Conservation (phyloP, 1,140 invertebrate species). For the Paraescarpia echinospica region DNA sequence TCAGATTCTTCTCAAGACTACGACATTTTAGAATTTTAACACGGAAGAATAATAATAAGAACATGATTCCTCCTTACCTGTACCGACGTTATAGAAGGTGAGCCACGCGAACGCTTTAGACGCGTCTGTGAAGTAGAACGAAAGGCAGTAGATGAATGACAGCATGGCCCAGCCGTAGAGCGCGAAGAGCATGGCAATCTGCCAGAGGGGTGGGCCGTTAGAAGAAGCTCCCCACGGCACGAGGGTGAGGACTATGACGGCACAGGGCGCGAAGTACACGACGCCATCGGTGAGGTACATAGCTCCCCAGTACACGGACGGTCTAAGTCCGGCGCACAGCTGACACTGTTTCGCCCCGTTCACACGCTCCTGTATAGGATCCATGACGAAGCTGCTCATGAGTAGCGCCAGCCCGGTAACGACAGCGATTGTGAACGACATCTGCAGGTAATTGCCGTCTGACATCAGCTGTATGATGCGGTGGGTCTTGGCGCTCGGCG, state of each 20-base stretch:
- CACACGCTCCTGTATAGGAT: conserved; percentile 66
- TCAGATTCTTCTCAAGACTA: too few relatives aligned
- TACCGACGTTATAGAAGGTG: conserved; percentile 45
- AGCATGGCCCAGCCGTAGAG: conserved; percentile 51
- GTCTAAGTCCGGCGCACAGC: conserved; percentile 36
- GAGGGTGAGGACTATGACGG: conserved; percentile 37
- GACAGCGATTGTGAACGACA: conserved; percentile 35
- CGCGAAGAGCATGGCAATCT: conserved; percentile 46
- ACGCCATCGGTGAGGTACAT: conserved; percentile 40
- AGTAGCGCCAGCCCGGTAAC: conserved; percentile 67
- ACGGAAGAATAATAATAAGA: background rate
- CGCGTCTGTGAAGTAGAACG: conserved; percentile 49
- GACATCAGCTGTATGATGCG: background rate
- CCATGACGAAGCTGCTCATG: conserved; percentile 70
- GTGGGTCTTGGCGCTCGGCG: background rate
- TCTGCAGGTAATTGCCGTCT: background rate
- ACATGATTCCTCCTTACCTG: conserved; percentile 15
- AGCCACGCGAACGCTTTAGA: conserved; percentile 50
- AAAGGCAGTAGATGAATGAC: conserved; percentile 52
- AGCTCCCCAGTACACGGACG: conserved; percentile 35
- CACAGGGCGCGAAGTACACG: conserved; percentile 37
- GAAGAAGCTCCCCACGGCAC: background rate
- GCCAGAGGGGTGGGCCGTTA: background rate
- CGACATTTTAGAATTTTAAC: too few relatives aligned
- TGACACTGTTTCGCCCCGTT: conserved; percentile 65